Base-by-base conservation (phyloP, 2,113 vertebrate genomes). In the Zosterops borbonicus region DNA sequence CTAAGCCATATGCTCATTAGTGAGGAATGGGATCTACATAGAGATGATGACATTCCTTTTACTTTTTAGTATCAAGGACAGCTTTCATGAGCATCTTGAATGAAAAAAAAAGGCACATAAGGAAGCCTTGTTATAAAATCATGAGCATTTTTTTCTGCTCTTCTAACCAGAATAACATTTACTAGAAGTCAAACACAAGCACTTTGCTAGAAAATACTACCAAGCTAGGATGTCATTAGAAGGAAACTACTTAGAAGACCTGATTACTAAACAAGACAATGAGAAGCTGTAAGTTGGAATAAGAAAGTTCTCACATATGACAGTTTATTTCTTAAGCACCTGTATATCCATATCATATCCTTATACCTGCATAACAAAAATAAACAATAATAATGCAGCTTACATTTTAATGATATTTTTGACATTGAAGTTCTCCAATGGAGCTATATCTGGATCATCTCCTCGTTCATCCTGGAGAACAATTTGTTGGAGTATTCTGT, bases 351-450 rank as follows among this genome's bases (percentile, higher is more conserved):
- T 74, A 56, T 77, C 21, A 56, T 60, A 59, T 64, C 33, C 35
- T 64, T 76, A 55, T 14, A 64, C 16, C 6, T 87, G 47, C 28
- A 35, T 73, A 69, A 92, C 12, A 79, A 33, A 91, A 73, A 81
- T 20, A 53, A 86, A 69, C 17, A 90, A 50, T 21, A 78, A 83
- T 67, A 77, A 58, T 12, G 11, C 31, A 97, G 81, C 99, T 99
- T 97, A 99, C 99, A 99, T 99, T 96, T 98, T 99, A 95, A 99
- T 98, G 20, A 99, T 99, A 96, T 99, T 99, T 97, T 98, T 99
- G 80, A 99, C 99, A 29, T 98, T 99, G 97, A 99, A 99, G 97
- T 99, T 99, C 93, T 99, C 99, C 97, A 99, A 27, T 3, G 99
- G 99, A 52, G 99, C 98, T 71, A 97, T 97, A 82, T 99, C 99